Evolutionary conservation across 2,113 vertebrate genomes (phyloP).

Genomic region (Thamnophis sirtalis): DNA sequence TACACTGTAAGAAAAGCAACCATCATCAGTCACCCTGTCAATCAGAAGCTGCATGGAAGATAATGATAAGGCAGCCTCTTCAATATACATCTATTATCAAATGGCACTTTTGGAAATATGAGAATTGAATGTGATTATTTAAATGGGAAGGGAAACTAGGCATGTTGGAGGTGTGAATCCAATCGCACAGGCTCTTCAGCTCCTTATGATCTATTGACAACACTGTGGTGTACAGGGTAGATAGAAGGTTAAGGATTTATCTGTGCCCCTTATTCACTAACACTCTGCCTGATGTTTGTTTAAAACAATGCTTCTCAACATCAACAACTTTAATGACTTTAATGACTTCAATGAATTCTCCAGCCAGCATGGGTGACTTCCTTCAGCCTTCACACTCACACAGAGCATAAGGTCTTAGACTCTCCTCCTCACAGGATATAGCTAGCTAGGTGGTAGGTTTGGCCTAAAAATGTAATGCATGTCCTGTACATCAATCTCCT

Average conservation of each 20-base stretch:
- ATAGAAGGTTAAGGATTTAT: neutral
- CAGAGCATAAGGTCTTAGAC: neutral
- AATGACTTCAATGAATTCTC: neutral
- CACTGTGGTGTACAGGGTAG: neutral
- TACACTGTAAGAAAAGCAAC: conserved; percentile 11
- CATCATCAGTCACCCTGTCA: neutral
- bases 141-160: neutral
- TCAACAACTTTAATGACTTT: neutral
- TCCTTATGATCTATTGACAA: neutral
- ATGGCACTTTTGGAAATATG: neutral
- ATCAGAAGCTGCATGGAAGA: conserved; percentile 8
- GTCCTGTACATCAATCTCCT: neutral
- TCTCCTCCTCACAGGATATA: neutral
- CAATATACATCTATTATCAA: neutral
- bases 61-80: conserved; percentile 34
- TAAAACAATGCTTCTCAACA: neutral
- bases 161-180: neutral
- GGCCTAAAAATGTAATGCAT: neutral
- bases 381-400: neutral
- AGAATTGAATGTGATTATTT: neutral
- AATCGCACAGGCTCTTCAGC: neutral
- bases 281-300: neutral
- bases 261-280: neutral
- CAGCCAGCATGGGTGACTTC: neutral
- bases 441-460: neutral